These are phyloP conservation scores for Simalia tracyae DNA, from an alignment of 2,797 vertebrate species.

Conservation along the genomic window DNA sequence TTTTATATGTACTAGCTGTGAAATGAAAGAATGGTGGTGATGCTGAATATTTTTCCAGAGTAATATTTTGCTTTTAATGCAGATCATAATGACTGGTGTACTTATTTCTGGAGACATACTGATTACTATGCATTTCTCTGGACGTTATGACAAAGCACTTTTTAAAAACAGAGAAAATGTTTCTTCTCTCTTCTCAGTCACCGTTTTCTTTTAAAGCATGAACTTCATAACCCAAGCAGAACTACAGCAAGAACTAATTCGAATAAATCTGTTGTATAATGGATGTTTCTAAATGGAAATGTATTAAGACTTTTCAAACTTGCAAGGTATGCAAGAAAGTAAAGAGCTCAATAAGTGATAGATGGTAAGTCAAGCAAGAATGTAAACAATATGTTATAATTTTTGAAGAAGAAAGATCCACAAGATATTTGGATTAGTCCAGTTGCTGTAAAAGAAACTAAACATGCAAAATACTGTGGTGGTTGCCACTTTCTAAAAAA, in stretches of 20 bases:
- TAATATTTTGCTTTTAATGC: neutral
- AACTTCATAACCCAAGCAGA: neutral
- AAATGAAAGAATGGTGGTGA: neutral
- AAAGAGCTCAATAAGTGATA: neutral
- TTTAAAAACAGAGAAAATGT: neutral
- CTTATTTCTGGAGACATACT: conserved; percentile 19
- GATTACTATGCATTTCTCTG: conserved; percentile 20
- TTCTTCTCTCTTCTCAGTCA: neutral
- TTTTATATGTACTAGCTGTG: neutral
- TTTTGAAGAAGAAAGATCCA: neutral
- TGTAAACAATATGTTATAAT: neutral
- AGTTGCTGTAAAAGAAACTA: neutral
- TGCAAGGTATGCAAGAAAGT: neutral
- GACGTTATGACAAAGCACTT: neutral
- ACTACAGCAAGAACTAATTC: neutral
- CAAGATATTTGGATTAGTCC: neutral
- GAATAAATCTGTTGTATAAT: neutral
- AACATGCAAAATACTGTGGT: neutral
- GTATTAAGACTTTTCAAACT: neutral
- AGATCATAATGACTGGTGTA: neutral
- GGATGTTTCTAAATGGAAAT: neutral
- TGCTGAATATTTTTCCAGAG: neutral
- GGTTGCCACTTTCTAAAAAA: neutral
- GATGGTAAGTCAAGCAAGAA: neutral
- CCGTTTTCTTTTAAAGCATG: neutral